Base-by-base conservation (phyloP, 2,113 vertebrate genomes). In the Larimichthys polyactis region DNA sequence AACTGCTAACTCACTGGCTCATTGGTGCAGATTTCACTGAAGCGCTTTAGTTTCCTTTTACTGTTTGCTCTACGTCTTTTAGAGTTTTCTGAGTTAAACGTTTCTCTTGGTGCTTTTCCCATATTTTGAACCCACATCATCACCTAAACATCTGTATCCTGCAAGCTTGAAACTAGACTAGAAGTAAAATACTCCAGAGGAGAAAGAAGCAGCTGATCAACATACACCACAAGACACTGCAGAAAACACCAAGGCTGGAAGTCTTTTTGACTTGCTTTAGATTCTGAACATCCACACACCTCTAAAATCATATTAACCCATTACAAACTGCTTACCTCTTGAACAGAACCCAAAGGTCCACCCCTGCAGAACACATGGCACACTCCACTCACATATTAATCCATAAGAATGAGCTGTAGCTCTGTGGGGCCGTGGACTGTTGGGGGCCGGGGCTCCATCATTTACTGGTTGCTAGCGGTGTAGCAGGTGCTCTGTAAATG, bases 301-400 rank as follows among this genome's bases (percentile, higher is more conserved):
- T 29, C 5, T 8, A 36, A 36, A 36, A 8, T 36, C 36, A 36
- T 36, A 36, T 36, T 8, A 46, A 54, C 11, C 5, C 14, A 17
- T 16, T 11, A 58, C 29, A 52, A 4, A 14, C 8, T n/a, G 8
- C 85, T 78, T 71, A 92, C 91, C 90, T 79, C 52, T 70, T 68
- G 4, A 63, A 49, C 27, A 22, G 9, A 70, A 16, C 1, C 9
- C 60, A 67, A 11, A 57, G 54, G 14, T 44, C 65, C 54, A 36
- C 63, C 55, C 46, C 62, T 27, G 6, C 46, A 58, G 24, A 63
- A 0, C 58, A 52, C 44, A 52, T 65, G 62, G 46, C 71, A 51
- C 27, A 10, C 4, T 68, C 82, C 71, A 16, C 14, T 62, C 74
- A 55, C 54, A 71, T n/a, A 15, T 43, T 14, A 59, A 36, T 62